Conservation (phyloP, 2,888 invertebrate species). For the Eupsilia transversa region DNA sequence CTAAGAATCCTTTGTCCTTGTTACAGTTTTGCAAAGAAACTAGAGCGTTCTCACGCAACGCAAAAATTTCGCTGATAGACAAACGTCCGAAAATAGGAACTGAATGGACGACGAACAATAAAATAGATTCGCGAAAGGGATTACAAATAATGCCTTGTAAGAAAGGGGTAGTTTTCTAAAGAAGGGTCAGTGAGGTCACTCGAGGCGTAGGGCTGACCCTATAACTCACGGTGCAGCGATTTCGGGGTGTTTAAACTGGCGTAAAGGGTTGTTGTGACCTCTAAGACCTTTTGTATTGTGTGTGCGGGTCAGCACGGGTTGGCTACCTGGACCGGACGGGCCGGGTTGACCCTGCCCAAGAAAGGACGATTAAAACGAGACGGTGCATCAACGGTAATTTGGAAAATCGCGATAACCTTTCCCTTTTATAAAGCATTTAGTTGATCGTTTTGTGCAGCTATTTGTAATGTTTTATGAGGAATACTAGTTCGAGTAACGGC, state of each 20-base stretch:
- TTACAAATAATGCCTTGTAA: conserved; percentile 90
- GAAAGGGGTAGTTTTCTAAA: conserved; percentile 86
- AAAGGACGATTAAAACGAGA: conserved; percentile 89
- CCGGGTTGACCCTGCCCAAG: conserved; percentile 81
- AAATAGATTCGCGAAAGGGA: conserved; percentile 91
- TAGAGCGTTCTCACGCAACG: conserved; percentile 89
- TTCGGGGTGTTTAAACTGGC: conserved; percentile 88
- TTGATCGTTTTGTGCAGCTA: conserved; percentile 74
- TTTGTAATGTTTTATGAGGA: conserved; percentile 75
- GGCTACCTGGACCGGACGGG: conserved; percentile 84
- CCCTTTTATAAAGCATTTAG: conserved; percentile 71
- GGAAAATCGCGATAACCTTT: conserved; percentile 89
- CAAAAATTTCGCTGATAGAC: conserved; percentile 88
- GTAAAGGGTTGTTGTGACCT: conserved; percentile 89
- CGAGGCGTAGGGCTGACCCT: conserved; percentile 86
- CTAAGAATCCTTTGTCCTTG: conserved; percentile 76
- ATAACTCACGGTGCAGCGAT: conserved; percentile 89
- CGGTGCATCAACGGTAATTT: conserved; percentile 83
- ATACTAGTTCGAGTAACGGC: conserved; percentile 60
- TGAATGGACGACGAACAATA: conserved; percentile 84
- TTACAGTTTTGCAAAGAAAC: conserved; percentile 89
- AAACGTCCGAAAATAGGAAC: conserved; percentile 80
- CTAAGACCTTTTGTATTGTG: conserved; percentile 80
- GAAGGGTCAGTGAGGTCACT: conserved; percentile 88
- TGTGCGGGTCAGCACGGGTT: conserved; percentile 85